These are phyloP conservation scores for Malurus cyaneus DNA, from an alignment of 2,113 vertebrate genomes.

Conservation along the genomic window DNA sequence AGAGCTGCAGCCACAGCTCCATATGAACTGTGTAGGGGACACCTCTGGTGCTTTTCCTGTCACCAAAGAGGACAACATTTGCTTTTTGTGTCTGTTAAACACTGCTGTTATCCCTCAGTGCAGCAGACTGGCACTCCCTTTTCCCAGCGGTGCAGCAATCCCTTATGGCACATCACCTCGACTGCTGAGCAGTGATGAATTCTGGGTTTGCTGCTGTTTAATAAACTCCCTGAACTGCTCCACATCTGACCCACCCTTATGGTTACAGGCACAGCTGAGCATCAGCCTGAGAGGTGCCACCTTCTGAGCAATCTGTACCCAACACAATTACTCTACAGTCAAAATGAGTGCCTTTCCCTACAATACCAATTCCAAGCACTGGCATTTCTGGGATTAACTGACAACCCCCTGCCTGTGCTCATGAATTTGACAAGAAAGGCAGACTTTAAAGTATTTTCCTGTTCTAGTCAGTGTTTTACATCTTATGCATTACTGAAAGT, in stretches of 20 bases:
- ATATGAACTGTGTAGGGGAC: neutral
- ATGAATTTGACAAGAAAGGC: constrained; percentile 48
- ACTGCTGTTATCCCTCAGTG: neutral
- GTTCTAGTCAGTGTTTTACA: constrained; percentile 46
- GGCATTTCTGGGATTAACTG: constrained; percentile 32
- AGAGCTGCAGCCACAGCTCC: neutral
- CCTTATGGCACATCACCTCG: neutral
- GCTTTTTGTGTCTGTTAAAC: neutral
- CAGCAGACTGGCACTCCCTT: neutral
- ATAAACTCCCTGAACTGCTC: neutral
- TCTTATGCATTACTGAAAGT: constrained; percentile 16
- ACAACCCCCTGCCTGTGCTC: constrained; percentile 44
- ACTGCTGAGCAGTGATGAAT: neutral
- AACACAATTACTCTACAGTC: neutral
- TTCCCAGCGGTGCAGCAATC: neutral
- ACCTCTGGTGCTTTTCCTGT: neutral
- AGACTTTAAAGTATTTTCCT: constrained; percentile 46
- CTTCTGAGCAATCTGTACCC: neutral
- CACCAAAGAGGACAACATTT: neutral
- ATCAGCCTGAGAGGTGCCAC: neutral
- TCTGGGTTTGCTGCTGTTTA: neutral
- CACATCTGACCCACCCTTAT: neutral
- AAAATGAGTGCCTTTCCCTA: neutral
- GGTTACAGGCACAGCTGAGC: neutral
- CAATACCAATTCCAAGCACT: constrained; percentile 5